Evolutionary conservation across 2,888 invertebrate species (phyloP).

Genomic region (Ornithoptera alexandrae): DNA sequence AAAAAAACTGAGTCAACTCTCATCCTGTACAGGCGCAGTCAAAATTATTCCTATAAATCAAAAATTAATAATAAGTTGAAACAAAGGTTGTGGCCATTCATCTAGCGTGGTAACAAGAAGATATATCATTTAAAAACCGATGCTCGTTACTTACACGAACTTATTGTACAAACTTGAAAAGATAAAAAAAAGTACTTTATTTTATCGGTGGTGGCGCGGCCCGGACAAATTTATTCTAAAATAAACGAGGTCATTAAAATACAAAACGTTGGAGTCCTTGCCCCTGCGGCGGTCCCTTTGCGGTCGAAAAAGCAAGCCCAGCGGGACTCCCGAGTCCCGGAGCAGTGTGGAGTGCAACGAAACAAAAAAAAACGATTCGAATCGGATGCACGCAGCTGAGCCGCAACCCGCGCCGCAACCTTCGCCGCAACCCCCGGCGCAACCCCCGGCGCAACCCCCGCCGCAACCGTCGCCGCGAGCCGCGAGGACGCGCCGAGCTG

Average conservation of each 20-base stretch:
- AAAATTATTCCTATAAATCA: too few species aligned
- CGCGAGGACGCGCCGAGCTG: slow-evolving; percentile 48
- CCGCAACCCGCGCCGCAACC: slow-evolving; percentile 12
- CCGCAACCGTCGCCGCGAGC: slow-evolving; percentile 26
- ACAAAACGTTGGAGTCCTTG: slow-evolving; percentile 20
- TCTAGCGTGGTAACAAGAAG: too few species aligned
- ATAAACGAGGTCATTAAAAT: slow-evolving; percentile 26
- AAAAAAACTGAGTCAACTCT: too few species aligned
- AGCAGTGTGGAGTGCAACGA: slow-evolving; percentile 29
- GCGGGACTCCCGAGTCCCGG: slow-evolving; percentile 34
- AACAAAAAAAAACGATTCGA: slow-evolving; percentile 34
- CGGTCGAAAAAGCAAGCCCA: slow-evolving; percentile 27
- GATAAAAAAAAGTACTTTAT: slow-evolving; percentile 7
- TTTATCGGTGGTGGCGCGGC: slow-evolving; percentile 11
- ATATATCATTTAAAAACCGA: too few species aligned
- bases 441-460: too few species aligned
- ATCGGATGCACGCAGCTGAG: slow-evolving; percentile 46
- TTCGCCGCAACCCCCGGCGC: not conserved
- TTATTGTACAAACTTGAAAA: not conserved
- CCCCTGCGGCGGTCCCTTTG: slow-evolving; percentile 22
- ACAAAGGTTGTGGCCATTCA: too few species aligned
- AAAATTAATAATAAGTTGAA: too few species aligned
- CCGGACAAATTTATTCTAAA: slow-evolving; percentile 24
- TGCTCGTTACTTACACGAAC: slow-evolving; percentile 7
- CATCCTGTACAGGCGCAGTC: too few species aligned